Evolutionary conservation across 2,797 vertebrate species (phyloP).

Genomic region (Phaenicophaeus curvirostris): DNA sequence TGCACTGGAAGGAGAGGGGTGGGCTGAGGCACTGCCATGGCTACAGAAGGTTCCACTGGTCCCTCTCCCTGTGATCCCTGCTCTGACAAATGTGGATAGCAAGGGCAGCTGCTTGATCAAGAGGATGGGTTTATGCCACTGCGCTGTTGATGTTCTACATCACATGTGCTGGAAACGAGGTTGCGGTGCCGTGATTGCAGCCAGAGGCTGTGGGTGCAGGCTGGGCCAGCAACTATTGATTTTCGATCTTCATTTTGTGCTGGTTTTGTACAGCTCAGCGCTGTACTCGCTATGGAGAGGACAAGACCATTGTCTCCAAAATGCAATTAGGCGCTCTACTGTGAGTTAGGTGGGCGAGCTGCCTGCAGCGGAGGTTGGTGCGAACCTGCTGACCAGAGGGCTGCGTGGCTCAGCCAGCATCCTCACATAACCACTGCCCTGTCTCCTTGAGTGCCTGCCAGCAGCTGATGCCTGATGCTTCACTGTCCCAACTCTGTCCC

Average conservation of each 20-base stretch:
- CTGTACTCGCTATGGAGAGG: rapidly evolving
- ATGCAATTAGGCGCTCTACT: not conserved
- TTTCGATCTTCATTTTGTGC: slow-evolving; percentile 1
- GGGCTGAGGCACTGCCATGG: not conserved
- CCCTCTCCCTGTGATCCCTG: not conserved
- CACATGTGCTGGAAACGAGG: not conserved
- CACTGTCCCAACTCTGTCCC: not conserved
- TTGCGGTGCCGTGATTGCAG: not conserved
- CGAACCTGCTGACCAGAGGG: too few relatives aligned
- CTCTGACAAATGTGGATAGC: rapidly evolving
- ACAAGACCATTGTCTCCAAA: not conserved
- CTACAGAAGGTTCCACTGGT: not conserved
- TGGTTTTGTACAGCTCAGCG: not conserved
- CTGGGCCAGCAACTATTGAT: not conserved
- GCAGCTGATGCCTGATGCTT: not conserved
- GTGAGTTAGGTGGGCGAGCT: too few relatives aligned
- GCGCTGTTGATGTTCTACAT: rapidly evolving
- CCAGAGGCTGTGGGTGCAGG: not conserved
- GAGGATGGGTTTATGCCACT: not conserved
- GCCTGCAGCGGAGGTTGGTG: not conserved
- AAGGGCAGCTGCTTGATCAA: not conserved
- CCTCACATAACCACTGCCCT: not conserved
- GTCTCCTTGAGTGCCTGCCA: not conserved
- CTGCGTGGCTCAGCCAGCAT: not conserved
- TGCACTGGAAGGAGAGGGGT: not conserved